These are phyloP conservation scores for Artibeus jamaicensis DNA, from an alignment of 2,797 vertebrate species.

Conservation along the genomic window DNA sequence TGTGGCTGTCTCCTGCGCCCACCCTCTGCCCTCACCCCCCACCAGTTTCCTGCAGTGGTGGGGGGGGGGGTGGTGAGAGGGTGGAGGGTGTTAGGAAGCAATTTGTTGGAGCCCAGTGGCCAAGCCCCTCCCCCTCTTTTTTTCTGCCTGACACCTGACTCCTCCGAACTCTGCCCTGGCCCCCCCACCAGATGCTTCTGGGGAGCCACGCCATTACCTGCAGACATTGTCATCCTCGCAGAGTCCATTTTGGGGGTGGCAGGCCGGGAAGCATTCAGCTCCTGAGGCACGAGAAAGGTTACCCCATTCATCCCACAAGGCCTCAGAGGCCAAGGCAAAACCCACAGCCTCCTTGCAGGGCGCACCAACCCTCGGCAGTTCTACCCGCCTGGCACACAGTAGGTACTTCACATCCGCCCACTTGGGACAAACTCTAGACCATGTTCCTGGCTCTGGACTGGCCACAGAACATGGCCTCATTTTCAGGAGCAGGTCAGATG, in stretches of 20 bases:
- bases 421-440: not conserved
- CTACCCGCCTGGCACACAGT: not conserved
- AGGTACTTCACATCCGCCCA: not conserved
- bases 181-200: not conserved
- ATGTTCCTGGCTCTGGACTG: not conserved
- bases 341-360: not conserved
- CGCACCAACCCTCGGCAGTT: not conserved
- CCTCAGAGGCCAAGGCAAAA: not conserved
- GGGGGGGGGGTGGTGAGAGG: no score
- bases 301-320: not conserved
- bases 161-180: not conserved
- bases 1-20: not conserved
- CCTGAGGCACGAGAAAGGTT: constrained; percentile 80
- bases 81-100: not conserved
- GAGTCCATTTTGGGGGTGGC: constrained; percentile 90
- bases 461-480: not conserved
- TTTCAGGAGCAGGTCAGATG: not conserved
- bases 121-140: not conserved
- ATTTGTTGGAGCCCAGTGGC: not conserved
- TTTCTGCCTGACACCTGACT: not conserved
- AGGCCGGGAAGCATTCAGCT: constrained; percentile 87
- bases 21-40: not conserved
- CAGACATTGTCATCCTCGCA: constrained; percentile 91
- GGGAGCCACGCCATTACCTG: constrained; percentile 86
- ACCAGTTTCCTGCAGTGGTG: not conserved